Percentiles rank a stretch among this genome's conserved stretches.
Conservation (phyloP, 2,113 vertebrate genomes). For the Pituophis catenifer region DNA sequence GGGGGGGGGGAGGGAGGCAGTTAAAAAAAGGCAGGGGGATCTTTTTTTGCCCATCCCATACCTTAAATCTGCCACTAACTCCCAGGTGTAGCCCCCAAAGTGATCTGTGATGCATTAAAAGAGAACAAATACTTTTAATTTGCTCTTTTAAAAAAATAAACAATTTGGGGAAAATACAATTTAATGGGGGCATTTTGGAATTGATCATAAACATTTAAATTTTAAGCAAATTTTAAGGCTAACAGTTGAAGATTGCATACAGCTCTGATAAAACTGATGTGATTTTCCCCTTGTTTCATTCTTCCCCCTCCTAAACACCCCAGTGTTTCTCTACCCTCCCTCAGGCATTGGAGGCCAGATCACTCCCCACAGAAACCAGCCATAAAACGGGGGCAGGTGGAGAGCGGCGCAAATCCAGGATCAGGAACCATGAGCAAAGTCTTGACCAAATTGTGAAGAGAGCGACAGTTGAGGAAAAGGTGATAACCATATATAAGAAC, state of each 20-base stretch:
- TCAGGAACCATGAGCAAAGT: constrained; percentile 77
- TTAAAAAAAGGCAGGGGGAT: background rate
- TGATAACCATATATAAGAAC: constrained; percentile 39
- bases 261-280: background rate
- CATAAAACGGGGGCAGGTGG: fast-evolving
- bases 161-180: background rate
- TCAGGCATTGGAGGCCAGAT: fast-evolving
- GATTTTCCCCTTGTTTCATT: background rate
- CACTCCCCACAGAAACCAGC: fast-evolving
- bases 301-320: background rate
- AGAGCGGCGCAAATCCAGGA: fast-evolving
- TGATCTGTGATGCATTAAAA: background rate
- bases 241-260: background rate
- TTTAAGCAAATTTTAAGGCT: background rate
- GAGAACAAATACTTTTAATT: background rate
- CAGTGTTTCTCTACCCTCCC: background rate
- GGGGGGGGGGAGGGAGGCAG: too few relatives aligned
- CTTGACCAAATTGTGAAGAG: constrained; percentile 81
- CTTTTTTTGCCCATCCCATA: background rate
- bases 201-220: background rate
- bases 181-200: background rate
- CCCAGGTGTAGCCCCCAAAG: background rate
- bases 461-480: constrained; percentile 76
- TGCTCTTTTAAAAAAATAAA: background rate
- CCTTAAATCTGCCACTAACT: background rate